Evolutionary conservation across 2,113 vertebrate species (phyloP), one percentile per base, ranked within the genome.

Genomic region (Halcyon senegalensis): DNA sequence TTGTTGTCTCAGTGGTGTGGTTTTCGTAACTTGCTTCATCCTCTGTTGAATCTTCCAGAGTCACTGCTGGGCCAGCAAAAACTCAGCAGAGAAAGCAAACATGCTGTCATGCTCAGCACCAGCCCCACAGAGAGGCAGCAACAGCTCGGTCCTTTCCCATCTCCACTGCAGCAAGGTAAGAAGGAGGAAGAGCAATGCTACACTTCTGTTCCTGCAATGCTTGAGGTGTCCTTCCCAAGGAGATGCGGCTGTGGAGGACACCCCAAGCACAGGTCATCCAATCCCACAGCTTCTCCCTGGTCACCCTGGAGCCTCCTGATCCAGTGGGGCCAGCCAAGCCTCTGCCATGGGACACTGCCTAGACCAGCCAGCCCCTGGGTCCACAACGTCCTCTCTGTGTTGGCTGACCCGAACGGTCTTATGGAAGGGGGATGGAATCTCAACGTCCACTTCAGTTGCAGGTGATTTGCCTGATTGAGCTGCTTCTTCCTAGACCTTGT

Each of bases 281-380:
- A 1, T 67, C 27, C 31, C 43, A 51, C 17, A 76, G 19, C 75
- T 53, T 56, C 35, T 60, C 41, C 74, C 37, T 51, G 0, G 3
- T 77, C 35, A 24, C 9, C 7, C 16, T 66, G 58, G 25, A 69
- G 50, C 23, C 15, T 72, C 25, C 41, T 50, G 56, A 18, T 2
- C 10, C 18, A 28, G 33, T 1, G 0, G 23, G 16, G 7, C 9
- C 87, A 33, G 41, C 12, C 24, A 10, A 10, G 7, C 16, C 30
- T 14, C 5, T 6, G 5, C 7, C 6, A 5, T 0, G 7, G n/a
- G 66, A 3, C 81, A 10, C n/a, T 67, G 41, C 14, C 21, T 1
- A 1, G 46, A 50, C 23, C 28, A 93, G 60, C 14, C 35, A 86
- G n/a, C 12, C 19, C 31, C 11, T 24, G 25, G 9, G 10, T 43